Percentiles rank a stretch among this genome's conserved stretches.
phyloP scores from a whole-genome alignment of 1,140 invertebrate genomes.

The Drosophila grimshawi region DNA sequence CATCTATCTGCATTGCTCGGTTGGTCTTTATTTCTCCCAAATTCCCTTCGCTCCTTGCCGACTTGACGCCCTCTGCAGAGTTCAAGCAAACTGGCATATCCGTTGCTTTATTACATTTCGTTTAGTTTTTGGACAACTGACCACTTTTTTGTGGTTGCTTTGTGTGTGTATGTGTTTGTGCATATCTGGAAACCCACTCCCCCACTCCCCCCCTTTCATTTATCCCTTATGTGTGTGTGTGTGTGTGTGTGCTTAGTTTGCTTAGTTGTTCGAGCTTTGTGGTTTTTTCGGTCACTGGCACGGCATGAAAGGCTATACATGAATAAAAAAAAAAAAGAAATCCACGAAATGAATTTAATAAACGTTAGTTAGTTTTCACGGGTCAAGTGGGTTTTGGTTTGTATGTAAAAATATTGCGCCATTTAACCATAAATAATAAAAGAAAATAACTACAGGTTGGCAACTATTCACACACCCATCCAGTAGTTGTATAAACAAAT shows the following conservation, averaged over 20 bases:
- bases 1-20: slow-evolving; percentile 51
- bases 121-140: slow-evolving; percentile 83
- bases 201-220: not conserved
- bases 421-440: slow-evolving; percentile 82
- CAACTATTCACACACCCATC: slow-evolving; percentile 75
- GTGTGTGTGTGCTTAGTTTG: slow-evolving; percentile 27
- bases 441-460: slow-evolving; percentile 81
- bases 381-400: slow-evolving; percentile 1
- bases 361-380: slow-evolving; percentile 64
- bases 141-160: slow-evolving; percentile 81
- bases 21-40: not conserved
- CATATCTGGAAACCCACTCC: slow-evolving; percentile 12
- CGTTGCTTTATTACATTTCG: slow-evolving; percentile 83
- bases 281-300: slow-evolving; percentile 76
- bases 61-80: slow-evolving; percentile 13
- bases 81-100: slow-evolving; percentile 73
- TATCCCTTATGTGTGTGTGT: slow-evolving; percentile 2
- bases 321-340: slow-evolving; percentile 33
- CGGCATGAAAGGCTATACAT: slow-evolving; percentile 62
- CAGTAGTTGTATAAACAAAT: slow-evolving; percentile 81
- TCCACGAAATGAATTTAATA: slow-evolving; percentile 72
- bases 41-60: not conserved
- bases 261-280: slow-evolving; percentile 74
- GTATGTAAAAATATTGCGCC: slow-evolving; percentile 52
- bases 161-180: slow-evolving; percentile 42